Base-by-base conservation (phyloP, 2,113 vertebrate genomes). In the Zapus hudsonius region DNA sequence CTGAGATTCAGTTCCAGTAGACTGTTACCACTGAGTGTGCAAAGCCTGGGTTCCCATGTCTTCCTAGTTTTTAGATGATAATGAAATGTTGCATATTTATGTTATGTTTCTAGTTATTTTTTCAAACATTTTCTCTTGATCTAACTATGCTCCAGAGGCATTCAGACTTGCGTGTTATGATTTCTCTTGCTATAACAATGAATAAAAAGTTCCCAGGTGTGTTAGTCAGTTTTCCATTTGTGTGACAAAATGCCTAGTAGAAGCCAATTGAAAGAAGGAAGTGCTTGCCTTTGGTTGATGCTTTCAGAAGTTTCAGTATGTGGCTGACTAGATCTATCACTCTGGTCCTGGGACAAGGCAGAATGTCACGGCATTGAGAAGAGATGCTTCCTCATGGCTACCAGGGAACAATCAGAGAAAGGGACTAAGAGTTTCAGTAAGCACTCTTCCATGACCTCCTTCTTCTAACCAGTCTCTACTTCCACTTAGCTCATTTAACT, bases 1-100 rank as follows among this genome's bases (percentile, higher is more conserved):
- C 20, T 22, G 8, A 9, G 19, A 4, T 70, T 84, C 40, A 87
- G 10, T 25, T 81, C 36, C 4, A 20, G 33, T 63, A 75, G 36
- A n/a, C 40, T 16, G 17, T 69, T 82, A 44, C 0, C 23, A 12
- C 1, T 69, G 25, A 10, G 5, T 38, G n/a, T 61, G 31, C 36
- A 84, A 25, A 9, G 16, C 15, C 27, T 69, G 1, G 67, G 19
- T 72, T 76, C n/a, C 2, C 52, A 31, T 33, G 75, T 40, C 23
- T 27, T 13, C 29, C 20, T 55, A 25, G 27, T 57, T 94, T 85
- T 55, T 82, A 89, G 84, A 92, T 90, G 33, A 85, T 90, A 92
- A 85, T 7, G 74, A n/a, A 81, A 70, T 13, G 2, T 17, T 88
- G 16, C 16, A 63, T 89, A 44, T 44, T 87, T 86, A 75, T 42